phyloP scores from a whole-genome alignment of 2,797 vertebrate species.

The Scomberomorus guttatus region DNA sequence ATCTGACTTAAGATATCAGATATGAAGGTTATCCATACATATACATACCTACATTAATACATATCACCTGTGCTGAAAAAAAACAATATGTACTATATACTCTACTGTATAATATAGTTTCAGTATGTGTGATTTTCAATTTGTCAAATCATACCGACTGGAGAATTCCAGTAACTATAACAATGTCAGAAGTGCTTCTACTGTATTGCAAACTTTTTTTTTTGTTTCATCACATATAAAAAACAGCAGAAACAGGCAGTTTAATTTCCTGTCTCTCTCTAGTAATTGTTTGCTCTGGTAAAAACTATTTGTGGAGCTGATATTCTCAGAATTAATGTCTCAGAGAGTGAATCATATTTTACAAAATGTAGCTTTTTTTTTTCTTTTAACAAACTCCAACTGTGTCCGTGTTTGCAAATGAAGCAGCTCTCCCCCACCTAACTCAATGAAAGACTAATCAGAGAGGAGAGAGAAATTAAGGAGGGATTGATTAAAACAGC shows the following conservation, averaged over 20 bases:
- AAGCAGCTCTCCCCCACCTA: neutral
- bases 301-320: neutral
- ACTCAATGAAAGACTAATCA: conserved; percentile 25
- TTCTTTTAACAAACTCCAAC: neutral
- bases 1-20: neutral
- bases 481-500: conserved; percentile 22
- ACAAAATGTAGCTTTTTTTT: neutral
- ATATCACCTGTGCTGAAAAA: neutral
- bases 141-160: neutral
- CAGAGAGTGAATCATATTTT: neutral
- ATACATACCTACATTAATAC: neutral
- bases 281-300: conserved; percentile 2
- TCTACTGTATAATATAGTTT: neutral
- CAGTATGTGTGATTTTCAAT: neutral
- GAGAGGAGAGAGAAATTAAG: conserved; percentile 22
- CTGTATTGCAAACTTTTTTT: neutral
- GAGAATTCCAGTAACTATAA: neutral
- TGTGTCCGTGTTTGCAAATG: conserved; percentile 18
- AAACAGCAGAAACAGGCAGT: conserved; percentile 4
- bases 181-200: neutral
- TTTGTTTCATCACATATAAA: neutral
- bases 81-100: neutral
- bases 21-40: neutral
- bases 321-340: conserved; percentile 16
- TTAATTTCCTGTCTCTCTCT: neutral